Evolutionary conservation across 92 coral and sea anemone species (phyloP), one percentile per base, ranked within the genome.

Genomic region (Phymanthus crucifer): DNA sequence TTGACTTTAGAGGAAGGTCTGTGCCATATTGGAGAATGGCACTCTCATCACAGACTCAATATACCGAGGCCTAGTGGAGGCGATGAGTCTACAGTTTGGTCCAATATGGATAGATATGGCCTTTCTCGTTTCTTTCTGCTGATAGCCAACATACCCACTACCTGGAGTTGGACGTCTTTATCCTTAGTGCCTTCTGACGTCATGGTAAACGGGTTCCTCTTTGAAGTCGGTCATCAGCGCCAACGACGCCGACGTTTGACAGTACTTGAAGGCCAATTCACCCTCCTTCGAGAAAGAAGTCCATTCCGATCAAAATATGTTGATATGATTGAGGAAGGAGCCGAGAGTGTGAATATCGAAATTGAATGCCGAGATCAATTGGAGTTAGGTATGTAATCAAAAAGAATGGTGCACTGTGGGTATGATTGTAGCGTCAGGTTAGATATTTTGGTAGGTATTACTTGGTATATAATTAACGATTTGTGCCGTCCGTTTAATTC

Each of bases 11-110:
- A 54, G 64, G 64, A 54, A 54, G 64, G 64, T 18, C 9, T 54
- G 64, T 54, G 64, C n/a, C 64, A 54, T 18, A 54, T 54, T 54
- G 64, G 64, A 54, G 64, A 54, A 54, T 54, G 64, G 64, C 64
- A 54, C 9, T 54, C 64, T 19, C 26, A 54, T 18, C 64, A 54
- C 21, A 19, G 0, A 54, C 64, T 54, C 27, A 19, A 27, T 0
- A 19, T 54, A 54, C 0, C 64, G 64, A n/a, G 64, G 64, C 64
- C 64, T 3, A 54, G 64, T 54, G 64, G 64, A 54, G 64, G 64
- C 2, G 64, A 54, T 27, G 64, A 54, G 64, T 2, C 4, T 23
- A 54, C 64, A 54, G 26, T 54, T 1, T 54, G 64, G 64, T 19
- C 64, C 64, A 54, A 54, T 19, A 54, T 54, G 64, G 27, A 54